These are phyloP conservation scores for Megalopta genalis DNA, from an alignment of 1,140 invertebrate species.

Conservation along the genomic window DNA sequence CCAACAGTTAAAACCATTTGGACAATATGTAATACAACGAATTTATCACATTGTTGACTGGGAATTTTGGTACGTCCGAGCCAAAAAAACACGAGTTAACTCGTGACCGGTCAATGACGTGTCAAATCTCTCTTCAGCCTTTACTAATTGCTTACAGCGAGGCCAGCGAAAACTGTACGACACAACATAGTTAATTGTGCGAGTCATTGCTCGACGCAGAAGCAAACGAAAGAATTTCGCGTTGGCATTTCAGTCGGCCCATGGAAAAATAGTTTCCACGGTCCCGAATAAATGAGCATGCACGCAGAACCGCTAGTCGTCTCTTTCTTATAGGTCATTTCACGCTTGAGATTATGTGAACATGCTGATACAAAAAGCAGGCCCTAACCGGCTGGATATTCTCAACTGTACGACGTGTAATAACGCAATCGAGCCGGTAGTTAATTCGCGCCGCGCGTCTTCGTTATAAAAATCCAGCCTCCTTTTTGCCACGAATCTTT, in stretches of 20 bases:
- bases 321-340: slow-evolving; percentile 48
- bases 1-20: no score
- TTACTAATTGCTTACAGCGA: no score
- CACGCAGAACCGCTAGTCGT: neutral
- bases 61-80: no score
- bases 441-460: slow-evolving; percentile 8
- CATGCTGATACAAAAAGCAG: slow-evolving; percentile 40
- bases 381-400: slow-evolving; percentile 60
- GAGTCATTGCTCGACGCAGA: no score
- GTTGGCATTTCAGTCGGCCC: neutral
- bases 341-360: slow-evolving; percentile 62
- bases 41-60: no score
- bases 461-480: neutral
- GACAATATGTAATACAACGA: no score
- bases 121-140: no score
- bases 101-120: no score
- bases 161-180: no score
- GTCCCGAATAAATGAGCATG: slow-evolving; percentile 9
- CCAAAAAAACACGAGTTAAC: no score
- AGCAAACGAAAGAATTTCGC: slow-evolving; percentile 13
- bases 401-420: slow-evolving; percentile 60
- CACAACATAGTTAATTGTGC: no score
- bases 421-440: slow-evolving; percentile 30
- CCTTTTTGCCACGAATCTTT: neutral
- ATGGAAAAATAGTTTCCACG: slow-evolving; percentile 10